A percentile compares a stretch with the other conserved stretches of the same genome.
phyloP scores from a whole-genome alignment of 2,888 invertebrate genomes.

The Phorcus lineatus region DNA sequence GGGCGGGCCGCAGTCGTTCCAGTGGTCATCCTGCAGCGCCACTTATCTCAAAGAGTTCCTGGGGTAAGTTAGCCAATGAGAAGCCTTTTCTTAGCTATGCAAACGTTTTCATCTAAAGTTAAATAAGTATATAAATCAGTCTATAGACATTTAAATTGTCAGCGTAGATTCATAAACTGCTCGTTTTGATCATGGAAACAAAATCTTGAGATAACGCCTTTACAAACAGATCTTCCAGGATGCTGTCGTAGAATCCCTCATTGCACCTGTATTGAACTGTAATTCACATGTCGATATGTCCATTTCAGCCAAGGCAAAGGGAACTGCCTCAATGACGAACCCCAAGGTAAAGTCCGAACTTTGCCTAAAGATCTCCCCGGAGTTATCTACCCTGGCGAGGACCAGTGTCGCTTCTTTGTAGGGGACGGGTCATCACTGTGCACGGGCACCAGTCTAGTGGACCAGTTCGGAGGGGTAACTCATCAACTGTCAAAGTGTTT shows the following conservation, averaged over 20 bases:
- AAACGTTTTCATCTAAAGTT: too few species aligned
- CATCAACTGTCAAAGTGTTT: background rate
- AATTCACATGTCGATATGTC: too few species aligned
- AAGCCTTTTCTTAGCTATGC: too few species aligned
- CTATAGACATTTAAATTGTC: too few species aligned
- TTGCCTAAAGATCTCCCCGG: conserved; percentile 49
- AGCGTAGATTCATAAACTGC: too few species aligned
- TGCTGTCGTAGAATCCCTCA: too few species aligned
- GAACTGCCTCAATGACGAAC: conserved; percentile 53
- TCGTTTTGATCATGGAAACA: too few species aligned
- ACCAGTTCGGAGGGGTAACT: conserved; percentile 21
- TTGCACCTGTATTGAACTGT: too few species aligned
- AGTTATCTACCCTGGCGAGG: conserved; percentile 48
- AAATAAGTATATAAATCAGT: too few species aligned
- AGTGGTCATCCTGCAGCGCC: conserved; percentile 58
- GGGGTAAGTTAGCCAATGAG: background rate
- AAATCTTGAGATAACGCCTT: too few species aligned
- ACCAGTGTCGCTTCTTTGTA: conserved; percentile 50
- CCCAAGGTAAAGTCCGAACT: conserved; percentile 30
- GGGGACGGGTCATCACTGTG: conserved; percentile 36
- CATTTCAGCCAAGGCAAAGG: conserved; percentile 41
- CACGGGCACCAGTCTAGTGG: conserved; percentile 16
- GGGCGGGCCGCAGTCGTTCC: conserved; percentile 40
- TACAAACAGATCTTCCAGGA: too few species aligned
- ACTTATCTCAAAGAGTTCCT: conserved; percentile 29